Evolutionary conservation across 2,797 vertebrate species (phyloP).

Genomic region (Apogon talboti): DNA sequence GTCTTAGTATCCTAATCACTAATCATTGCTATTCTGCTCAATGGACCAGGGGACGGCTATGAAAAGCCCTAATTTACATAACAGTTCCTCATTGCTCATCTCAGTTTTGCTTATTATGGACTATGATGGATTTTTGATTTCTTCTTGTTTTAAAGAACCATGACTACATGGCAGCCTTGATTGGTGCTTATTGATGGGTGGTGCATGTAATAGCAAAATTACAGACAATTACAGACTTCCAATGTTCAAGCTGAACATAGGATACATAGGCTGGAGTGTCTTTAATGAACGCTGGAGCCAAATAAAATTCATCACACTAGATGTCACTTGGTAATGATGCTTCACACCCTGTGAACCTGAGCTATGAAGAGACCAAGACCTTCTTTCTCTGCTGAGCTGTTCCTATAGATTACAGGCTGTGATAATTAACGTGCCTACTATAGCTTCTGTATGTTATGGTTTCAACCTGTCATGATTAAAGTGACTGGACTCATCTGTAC

Average conservation of each 20-base stretch:
- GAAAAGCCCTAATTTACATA: slow-evolving; percentile 24
- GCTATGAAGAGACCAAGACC: slow-evolving; percentile 35
- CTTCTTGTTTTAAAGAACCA: slow-evolving; percentile 53
- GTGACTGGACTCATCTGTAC: slow-evolving; percentile 10
- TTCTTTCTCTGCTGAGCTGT: slow-evolving; percentile 23
- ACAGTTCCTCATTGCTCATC: slow-evolving; percentile 13
- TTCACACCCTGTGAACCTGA: slow-evolving; percentile 38
- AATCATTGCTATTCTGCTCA: slow-evolving; percentile 60
- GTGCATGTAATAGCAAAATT: slow-evolving; percentile 49
- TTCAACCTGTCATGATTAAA: slow-evolving; percentile 30
- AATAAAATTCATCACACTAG: slow-evolving; percentile 51
- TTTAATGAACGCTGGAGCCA: slow-evolving; percentile 46
- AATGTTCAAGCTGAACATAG: slow-evolving; percentile 34
- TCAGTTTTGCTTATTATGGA: slow-evolving; percentile 33
- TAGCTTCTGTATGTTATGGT: slow-evolving; percentile 32
- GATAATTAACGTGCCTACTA: slow-evolving; percentile 45
- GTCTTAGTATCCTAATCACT: slow-evolving; percentile 37
- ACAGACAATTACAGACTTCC: slow-evolving; percentile 49
- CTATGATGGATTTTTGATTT: slow-evolving; percentile 48
- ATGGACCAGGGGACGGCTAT: slow-evolving; percentile 23
- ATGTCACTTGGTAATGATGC: slow-evolving; percentile 62
- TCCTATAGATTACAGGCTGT: slow-evolving; percentile 42
- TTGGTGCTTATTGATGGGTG: slow-evolving; percentile 60
- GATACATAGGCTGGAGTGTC: slow-evolving; percentile 17
- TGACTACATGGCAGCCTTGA: slow-evolving; percentile 58